Percentiles rank a stretch among this genome's conserved stretches.
These are phyloP conservation scores for Cataglyphis rosenhaueri DNA, from an alignment of 2,888 invertebrate genomes.

Conservation along the genomic window DNA sequence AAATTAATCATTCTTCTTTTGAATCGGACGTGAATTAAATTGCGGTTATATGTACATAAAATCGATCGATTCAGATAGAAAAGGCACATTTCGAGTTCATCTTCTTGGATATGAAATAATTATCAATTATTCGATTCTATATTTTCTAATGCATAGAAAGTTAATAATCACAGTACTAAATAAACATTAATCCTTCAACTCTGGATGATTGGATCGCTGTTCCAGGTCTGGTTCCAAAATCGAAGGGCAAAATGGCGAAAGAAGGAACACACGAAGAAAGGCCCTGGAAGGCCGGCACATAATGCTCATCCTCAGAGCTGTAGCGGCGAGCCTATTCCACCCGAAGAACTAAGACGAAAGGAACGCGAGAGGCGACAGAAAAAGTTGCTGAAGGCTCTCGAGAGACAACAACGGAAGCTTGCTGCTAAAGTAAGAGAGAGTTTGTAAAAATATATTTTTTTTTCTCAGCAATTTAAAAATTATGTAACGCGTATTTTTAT, in stretches of 20 bases:
- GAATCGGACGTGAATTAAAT: background rate
- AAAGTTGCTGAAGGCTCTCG: slow-evolving; percentile 96
- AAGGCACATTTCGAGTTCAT: background rate
- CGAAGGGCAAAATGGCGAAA: slow-evolving; percentile 99
- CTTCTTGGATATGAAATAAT: background rate
- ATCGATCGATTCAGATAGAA: background rate
- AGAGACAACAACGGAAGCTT: slow-evolving; percentile 96
- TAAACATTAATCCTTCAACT: background rate
- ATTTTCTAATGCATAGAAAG: background rate
- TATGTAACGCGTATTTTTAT: background rate
- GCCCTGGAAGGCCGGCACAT: slow-evolving; percentile 98
- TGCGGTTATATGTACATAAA: background rate
- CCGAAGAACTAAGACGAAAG: slow-evolving; percentile 94
- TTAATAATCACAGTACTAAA: background rate
- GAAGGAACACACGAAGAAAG: slow-evolving; percentile 99
- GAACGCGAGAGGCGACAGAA: slow-evolving; percentile 95
- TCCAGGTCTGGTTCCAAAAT: slow-evolving; percentile 99
- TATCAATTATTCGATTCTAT: background rate
- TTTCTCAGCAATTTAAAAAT: background rate
- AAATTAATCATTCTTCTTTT: background rate
- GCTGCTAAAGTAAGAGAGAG: slow-evolving; percentile 89
- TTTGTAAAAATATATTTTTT: background rate
- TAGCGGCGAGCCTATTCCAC: slow-evolving; percentile 98
- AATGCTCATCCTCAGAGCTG: slow-evolving; percentile 99
- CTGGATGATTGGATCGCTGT: slow-evolving; percentile 57